These are phyloP conservation scores for Mystacornis crossleyi DNA, from an alignment of 2,113 vertebrate genomes.

Conservation along the genomic window DNA sequence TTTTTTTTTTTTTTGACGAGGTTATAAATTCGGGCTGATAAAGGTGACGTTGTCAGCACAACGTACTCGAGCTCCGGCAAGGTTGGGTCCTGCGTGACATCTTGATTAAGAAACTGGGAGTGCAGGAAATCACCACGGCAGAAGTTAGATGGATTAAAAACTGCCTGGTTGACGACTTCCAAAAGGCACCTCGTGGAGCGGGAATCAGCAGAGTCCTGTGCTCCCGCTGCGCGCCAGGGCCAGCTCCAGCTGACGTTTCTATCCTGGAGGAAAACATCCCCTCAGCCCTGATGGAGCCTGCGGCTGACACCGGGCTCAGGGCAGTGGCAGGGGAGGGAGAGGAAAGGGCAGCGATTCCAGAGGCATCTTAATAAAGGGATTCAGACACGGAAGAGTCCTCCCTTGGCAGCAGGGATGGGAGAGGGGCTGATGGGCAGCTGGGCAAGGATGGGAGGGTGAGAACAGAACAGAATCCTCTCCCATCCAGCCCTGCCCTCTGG, in stretches of 20 bases:
- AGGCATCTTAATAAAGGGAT: not conserved
- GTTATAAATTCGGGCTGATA: slow-evolving; percentile 48
- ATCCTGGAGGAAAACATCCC: slow-evolving; percentile 22
- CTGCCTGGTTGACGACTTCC: not conserved
- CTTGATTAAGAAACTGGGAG: slow-evolving; percentile 56
- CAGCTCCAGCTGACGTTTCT: not conserved
- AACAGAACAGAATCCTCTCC: fast-evolving
- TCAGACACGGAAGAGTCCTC: not conserved
- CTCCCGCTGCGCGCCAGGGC: not conserved
- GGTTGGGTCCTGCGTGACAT: not conserved
- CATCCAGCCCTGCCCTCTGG: fast-evolving
- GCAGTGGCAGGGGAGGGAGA: not conserved
- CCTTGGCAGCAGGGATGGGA: not conserved
- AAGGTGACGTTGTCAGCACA: not conserved
- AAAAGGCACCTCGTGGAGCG: not conserved
- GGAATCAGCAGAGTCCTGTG: not conserved
- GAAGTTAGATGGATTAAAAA: slow-evolving; percentile 12
- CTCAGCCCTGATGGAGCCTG: not conserved
- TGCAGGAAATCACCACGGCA: not conserved
- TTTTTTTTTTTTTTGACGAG: slow-evolving; percentile 60
- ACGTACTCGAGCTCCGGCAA: not conserved
- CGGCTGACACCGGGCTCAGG: not conserved
- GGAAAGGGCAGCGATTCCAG: not conserved
- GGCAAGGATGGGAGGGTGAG: not conserved
- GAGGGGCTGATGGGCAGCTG: not conserved